Evolutionary conservation across 2,888 invertebrate species (phyloP), one percentile per base, ranked within the genome.

Genomic region (Polyploca ridens): DNA sequence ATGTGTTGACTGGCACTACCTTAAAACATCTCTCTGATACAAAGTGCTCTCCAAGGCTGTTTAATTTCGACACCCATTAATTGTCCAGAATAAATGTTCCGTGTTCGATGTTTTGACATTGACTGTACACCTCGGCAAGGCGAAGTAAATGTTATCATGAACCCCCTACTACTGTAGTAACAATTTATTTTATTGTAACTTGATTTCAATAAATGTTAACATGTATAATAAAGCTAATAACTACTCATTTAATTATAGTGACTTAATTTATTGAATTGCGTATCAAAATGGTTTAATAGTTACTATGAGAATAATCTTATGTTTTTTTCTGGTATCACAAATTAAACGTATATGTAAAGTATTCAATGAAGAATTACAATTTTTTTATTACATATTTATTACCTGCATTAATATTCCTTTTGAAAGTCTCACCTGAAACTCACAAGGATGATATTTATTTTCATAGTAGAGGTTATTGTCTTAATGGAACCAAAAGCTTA

Each of bases 401-500:
- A 13, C 13, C 13, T 41, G 41, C 13, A 13, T 13, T 3, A 4
- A 13, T 41, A 13, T 49, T 57, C 13, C 11, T 19, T 14, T 38
- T 10, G 62, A 16, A 58, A 33, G 63, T 58, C 64, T 63, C 58
- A 66, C 49, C 64, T 35, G 66, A 66, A 68, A 67, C 64, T 64
- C 65, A 66, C 68, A 64, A 67, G 49, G 61, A 61, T 27, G 27
- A 68, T 63, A 19, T n/a, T 27, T 27, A 1, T 27, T 64, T 49
- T 63, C 67, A 71, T 78, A 76, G 82, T 81, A 80, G 76, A 79
- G 84, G 82, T 78, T 74, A 79, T 75, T 73, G 77, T 77, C 79
- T 81, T 86, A 89, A 88, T 88, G 87, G 86, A 85, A 77, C 82
- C 82, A 81, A 88, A 87, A 87, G 89, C 89, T 90, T 85, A 86